Evolutionary conservation across 2,113 vertebrate genomes (phyloP), one percentile per base, ranked within the genome.

Genomic region (Zapus hudsonius): DNA sequence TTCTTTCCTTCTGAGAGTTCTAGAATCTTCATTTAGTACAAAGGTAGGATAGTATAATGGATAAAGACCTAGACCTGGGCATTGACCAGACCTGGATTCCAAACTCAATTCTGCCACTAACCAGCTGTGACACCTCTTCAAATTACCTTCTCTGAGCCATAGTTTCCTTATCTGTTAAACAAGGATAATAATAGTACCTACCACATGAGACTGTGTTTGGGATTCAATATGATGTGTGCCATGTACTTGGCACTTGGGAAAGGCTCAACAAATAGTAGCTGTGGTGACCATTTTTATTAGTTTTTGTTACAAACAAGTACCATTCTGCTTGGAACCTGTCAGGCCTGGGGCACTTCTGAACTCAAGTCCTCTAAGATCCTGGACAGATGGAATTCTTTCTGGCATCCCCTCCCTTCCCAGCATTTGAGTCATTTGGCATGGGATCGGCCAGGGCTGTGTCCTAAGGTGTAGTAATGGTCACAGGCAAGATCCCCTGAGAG

Each of bases 1-100:
- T 92, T 92, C 63, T 76, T 95, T n/a, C n/a, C 63, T 76, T 95
- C 80, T 78, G 61, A 88, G 79, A 92, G 61, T 90, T 89, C 95
- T 85, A 90, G 52, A 90, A 80, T 90, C 40, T 92, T 47, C 5
- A 33, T 70, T 44, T 84, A 64, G 80, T 70, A 88, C 90, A 94
- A 87, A 91, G 83, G 70, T 38, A 27, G 89, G 47, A 81, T 66
- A 74, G 17, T 66, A 38, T 47, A 59, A 33, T 47, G 9, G 74
- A 75, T 82, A 57, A 92, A 61, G 52, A 23, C 69, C 59, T 88
- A 61, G 61, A 86, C 75, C 84, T 90, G 78, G 69, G 52, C 19
- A 2, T 74, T 74, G 88, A 72, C 67, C 70, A 83, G 38, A 66
- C 64, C 42, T 76, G 84, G 83, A 95, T 94, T 96, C 93, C 81